Base-by-base conservation (phyloP, 2,797 vertebrate genomes). In the Eleutherodactylus coqui region DNA sequence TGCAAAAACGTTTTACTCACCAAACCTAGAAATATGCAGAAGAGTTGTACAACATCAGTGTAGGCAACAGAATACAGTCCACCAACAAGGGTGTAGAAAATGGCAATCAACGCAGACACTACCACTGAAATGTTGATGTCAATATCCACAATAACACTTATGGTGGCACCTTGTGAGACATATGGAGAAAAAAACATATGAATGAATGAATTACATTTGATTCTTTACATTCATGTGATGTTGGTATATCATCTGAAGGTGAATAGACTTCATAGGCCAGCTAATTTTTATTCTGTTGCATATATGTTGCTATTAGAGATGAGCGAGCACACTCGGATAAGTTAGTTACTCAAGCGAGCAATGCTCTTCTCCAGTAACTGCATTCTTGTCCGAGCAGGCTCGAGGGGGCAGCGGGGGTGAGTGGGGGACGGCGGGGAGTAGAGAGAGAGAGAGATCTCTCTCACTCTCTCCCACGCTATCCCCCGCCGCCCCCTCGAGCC, bases 11-110 rank as follows among this genome's bases (percentile, higher is more conserved):
- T 43, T n/a, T 51, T 76, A 95, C 97, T 97, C 92, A 99, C 98
- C 96, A 99, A 91, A 79, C 98, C 98, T 29, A 98, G 0, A 88
- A 99, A 99, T 86, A 99, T 99, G 89, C 98, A 99, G 93, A 99
- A 98, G 38, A 99, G 96, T 82, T 99, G 98, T 51, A 99, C 97
- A 13, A 99, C 98, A 17, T 99, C 98, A 0, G 98, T 99, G 90
- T 99, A 99, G 11, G 98, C 98, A 55, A 99, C 98, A 1, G 97
- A 97, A 91, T 99, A 99, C 49, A 99, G 92, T 21, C 98, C 98
- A 3, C 98, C 98, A 75, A 99, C 94, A 38, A 99, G 95, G 0
- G 98, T 99, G 93, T 99, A 99, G 87, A 99, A 94, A 82, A 94
- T 96, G 27, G 97, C 98, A 41, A 99, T 97, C 82, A 98, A 90